Evolutionary conservation across 2,888 invertebrate genomes (phyloP).

Genomic region (Cartodere bifasciata): DNA sequence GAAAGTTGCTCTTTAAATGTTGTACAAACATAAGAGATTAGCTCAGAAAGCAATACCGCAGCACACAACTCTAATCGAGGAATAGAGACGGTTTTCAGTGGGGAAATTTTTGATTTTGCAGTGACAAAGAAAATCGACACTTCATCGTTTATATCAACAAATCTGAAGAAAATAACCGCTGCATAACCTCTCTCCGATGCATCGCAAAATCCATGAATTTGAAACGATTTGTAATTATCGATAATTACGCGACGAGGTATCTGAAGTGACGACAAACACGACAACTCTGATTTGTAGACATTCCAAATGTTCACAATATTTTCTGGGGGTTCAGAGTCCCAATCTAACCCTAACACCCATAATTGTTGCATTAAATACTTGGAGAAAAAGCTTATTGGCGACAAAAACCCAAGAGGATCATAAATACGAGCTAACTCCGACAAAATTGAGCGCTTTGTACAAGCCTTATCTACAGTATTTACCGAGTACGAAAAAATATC

Average conservation of each 20-base stretch:
- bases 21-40: constrained; percentile 4
- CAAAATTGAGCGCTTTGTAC: constrained; percentile 20
- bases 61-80: constrained; percentile 14
- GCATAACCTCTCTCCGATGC: constrained; percentile 11
- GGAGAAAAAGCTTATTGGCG: constrained; percentile 13
- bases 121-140: constrained; percentile 7
- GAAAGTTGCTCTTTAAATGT: not conserved
- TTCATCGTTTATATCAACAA: constrained; percentile 1
- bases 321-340: constrained; percentile 11
- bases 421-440: constrained; percentile 15
- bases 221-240: not conserved
- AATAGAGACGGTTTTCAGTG: constrained; percentile 12
- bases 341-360: constrained; percentile 12
- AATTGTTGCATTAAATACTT: constrained; percentile 18
- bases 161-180: constrained; percentile 12
- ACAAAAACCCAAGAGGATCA: constrained; percentile 18
- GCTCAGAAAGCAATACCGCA: constrained; percentile 10
- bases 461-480: not conserved
- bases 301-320: constrained; percentile 8
- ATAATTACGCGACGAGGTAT: constrained; percentile 7
- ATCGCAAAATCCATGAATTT: constrained; percentile 13
- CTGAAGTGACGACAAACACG: constrained; percentile 3
- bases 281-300: constrained; percentile 6
- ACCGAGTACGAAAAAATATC: constrained; percentile 10
- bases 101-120: constrained; percentile 12